Percentiles rank a stretch among this genome's conserved stretches.
These are phyloP conservation scores for Solea solea DNA, from an alignment of 2,113 vertebrate species.

Conservation along the genomic window DNA sequence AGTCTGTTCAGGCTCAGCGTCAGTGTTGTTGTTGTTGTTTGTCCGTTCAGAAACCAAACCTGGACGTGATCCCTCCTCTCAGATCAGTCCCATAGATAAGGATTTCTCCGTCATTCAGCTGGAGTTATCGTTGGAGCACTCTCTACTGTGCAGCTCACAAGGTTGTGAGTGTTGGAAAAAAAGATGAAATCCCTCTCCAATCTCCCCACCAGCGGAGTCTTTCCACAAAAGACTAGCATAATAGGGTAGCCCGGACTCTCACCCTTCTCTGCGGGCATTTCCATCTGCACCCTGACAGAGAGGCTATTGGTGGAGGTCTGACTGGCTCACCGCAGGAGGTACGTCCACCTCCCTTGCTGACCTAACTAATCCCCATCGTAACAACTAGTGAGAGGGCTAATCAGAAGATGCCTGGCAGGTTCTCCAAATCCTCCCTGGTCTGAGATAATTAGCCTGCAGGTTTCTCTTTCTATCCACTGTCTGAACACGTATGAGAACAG, in stretches of 20 bases:
- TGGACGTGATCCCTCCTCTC: not conserved
- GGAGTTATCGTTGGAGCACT: conserved; percentile 79
- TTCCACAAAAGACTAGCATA: conserved; percentile 86
- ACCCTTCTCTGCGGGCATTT: conserved; percentile 70
- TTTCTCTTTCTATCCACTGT: conserved; percentile 69
- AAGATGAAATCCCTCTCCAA: conserved; percentile 49
- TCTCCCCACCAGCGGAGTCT: conserved; percentile 75
- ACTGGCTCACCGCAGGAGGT: conserved; percentile 65
- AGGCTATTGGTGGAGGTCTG: conserved; percentile 47
- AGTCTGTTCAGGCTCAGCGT: not conserved
- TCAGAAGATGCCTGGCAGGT: conserved; percentile 77
- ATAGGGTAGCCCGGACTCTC: conserved; percentile 76
- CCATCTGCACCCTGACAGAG: conserved; percentile 85
- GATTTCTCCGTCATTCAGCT: conserved; percentile 57
- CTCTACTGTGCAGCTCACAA: conserved; percentile 74
- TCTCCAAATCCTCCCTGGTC: conserved; percentile 73
- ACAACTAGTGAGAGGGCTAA: conserved; percentile 77
- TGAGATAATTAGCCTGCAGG: conserved; percentile 79
- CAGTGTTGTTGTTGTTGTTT: not conserved
- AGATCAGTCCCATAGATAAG: conserved; percentile 19
- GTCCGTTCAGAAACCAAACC: not conserved
- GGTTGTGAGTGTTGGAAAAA: conserved; percentile 70
- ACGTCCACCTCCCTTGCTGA: conserved; percentile 77
- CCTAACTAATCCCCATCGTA: conserved; percentile 82
- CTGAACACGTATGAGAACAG: conserved; percentile 70